Evolutionary conservation across 2,113 vertebrate genomes (phyloP).

Genomic region (Ibidorhyncha struthersii): DNA sequence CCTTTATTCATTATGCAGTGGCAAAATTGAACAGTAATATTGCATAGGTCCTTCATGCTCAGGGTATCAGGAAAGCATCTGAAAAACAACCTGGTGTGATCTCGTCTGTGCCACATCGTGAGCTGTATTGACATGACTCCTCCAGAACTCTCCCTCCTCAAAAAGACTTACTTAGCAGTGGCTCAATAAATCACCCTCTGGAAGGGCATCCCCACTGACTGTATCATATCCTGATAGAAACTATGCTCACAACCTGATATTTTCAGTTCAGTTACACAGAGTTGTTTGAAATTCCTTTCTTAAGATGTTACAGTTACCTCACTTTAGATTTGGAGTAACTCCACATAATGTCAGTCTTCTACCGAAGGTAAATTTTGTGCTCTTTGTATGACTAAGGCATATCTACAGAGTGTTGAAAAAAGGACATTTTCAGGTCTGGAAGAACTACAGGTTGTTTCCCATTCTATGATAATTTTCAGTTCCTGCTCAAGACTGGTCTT

Average conservation of each 20-base stretch:
- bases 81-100: not conserved
- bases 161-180: not conserved
- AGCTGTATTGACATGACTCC: not conserved
- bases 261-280: not conserved
- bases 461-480: not conserved
- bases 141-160: not conserved
- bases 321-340: not conserved
- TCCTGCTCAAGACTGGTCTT: not conserved
- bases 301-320: not conserved
- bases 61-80: not conserved
- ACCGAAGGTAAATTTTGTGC: not conserved
- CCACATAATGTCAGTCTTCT: not conserved
- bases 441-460: not conserved
- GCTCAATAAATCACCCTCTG: not conserved
- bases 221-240: not conserved
- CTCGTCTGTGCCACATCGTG: not conserved
- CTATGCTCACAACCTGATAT: rapidly evolving
- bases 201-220: not conserved
- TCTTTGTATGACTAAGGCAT: not conserved
- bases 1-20: not conserved
- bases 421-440: not conserved
- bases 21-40: not conserved
- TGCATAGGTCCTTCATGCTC: not conserved
- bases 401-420: not conserved
- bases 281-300: not conserved